Conservation (phyloP, 2,888 invertebrate species). For the Cremastinae sp. region DNA sequence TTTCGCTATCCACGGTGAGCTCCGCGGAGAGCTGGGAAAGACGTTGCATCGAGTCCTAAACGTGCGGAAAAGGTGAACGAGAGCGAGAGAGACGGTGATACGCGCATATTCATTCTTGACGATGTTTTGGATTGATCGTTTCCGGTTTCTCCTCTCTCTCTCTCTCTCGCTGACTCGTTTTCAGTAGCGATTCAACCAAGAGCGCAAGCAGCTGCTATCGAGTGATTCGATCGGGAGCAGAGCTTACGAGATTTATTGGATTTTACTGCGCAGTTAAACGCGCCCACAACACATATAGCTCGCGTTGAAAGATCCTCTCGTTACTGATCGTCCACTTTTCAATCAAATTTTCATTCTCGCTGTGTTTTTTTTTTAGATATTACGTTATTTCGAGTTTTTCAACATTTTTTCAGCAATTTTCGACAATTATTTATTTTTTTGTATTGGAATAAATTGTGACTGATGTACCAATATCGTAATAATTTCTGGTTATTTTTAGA, state of each 20-base stretch:
- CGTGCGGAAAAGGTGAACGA: conserved; percentile 10
- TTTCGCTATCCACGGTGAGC: no score
- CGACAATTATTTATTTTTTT: no score
- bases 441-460: no score
- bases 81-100: conserved; percentile 19
- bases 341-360: conserved; percentile 1
- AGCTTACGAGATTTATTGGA: conserved; percentile 55
- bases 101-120: conserved; percentile 60
- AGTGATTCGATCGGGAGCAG: conserved; percentile 60
- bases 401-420: no score
- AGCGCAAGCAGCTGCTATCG: conserved; percentile 61
- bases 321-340: neutral
- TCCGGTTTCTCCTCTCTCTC: conserved; percentile 54
- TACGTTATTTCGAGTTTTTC: no score
- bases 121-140: conserved; percentile 64
- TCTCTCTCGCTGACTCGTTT: no score
- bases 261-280: conserved; percentile 53
- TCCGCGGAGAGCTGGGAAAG: neutral
- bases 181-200: conserved; percentile 44
- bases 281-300: conserved; percentile 46
- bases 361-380: neutral
- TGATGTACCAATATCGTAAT: no score
- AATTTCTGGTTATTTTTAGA: no score
- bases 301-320: conserved; percentile 15
- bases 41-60: neutral